Base-by-base conservation (phyloP, 1,140 invertebrate species). In the Panagrolaimus sp. region DNA sequence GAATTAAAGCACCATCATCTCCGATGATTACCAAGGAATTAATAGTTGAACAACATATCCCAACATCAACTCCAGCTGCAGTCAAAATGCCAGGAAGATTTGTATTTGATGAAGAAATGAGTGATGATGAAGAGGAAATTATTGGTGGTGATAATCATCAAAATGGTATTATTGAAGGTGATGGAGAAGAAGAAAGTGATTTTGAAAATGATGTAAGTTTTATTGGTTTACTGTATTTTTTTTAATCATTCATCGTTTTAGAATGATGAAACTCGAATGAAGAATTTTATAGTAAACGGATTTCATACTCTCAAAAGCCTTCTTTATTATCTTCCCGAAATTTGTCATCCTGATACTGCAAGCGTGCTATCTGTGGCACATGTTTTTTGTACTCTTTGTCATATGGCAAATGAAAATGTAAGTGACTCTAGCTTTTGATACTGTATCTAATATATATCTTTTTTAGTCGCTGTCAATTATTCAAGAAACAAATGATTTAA, bases 391-490 rank as follows among this genome's bases (percentile, higher is more conserved):
- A 52, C 48, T 21, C 48, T 52, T n/a, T 52, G 17, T 24, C 48
- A 52, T 24, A 52, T 52, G 48, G 48, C 26, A 21, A 52, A 52
- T 52, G 48, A 52, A 52, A 52, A 52, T 52, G 48, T 52, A 52
- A 52, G 48, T n/a, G 8, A 8, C 5, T 52, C 26, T 52, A 2
- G 21, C n/a, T 12, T 52, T 24, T 52, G 17, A 21, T 52, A 52
- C 17, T 21, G n/a, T 12, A 24, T 10, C 9, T 10, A 15, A 12
- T 52, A 8, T 7, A 52, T 2, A 24, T 52, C 14, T 12, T 14
- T 21, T n/a, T n/a, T 21, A 21, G n/a, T 52, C 48, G 17, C 9
- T 24, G 26, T 52, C 14, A 52, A 21, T 24, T n/a, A 24, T 24
- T n/a, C n/a, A n/a, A n/a, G n/a, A n/a, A n/a, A n/a, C n/a, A n/a